Conservation (phyloP, 2,888 invertebrate species). For the Nemoura dubitans region DNA sequence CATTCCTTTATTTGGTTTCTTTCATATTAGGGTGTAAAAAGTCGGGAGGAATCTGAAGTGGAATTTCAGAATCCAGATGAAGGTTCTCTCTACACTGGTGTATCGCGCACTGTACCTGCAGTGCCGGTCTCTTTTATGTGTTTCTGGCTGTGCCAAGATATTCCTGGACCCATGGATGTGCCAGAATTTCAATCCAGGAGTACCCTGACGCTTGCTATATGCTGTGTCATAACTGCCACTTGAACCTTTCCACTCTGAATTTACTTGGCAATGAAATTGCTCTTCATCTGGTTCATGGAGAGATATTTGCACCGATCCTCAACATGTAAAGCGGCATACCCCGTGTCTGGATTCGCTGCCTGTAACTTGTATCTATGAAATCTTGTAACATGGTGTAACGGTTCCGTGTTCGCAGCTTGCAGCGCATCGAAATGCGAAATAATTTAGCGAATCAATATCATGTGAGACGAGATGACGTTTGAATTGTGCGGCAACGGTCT, state of each 20-base stretch:
- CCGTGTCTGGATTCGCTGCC: background rate
- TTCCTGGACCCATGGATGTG: background rate
- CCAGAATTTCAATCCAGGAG: background rate
- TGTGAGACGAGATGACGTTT: background rate
- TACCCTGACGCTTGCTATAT: background rate
- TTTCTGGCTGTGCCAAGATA: background rate
- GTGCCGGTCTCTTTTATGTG: conserved; percentile 7
- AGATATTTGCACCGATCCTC: background rate
- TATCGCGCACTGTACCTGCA: background rate
- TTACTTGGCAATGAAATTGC: conserved; percentile 13
- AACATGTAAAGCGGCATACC: background rate
- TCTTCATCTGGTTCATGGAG: conserved; percentile 22
- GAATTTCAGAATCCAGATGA: conserved; percentile 17
- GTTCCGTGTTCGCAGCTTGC: too few relatives aligned
- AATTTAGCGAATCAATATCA: background rate
- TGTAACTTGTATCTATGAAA: too few relatives aligned
- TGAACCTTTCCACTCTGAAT: background rate
- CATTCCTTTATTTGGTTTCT: conserved; percentile 43
- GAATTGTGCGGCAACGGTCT: background rate
- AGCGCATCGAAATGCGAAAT: background rate
- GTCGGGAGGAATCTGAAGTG: conserved; percentile 15
- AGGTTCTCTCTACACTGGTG: conserved; percentile 3
- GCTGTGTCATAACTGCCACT: conserved; percentile 5
- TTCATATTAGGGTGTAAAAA: conserved; percentile 37
- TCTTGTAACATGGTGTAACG: too few relatives aligned